Conservation (phyloP, 1,140 invertebrate species). For the Harlomillsia oculata region DNA sequence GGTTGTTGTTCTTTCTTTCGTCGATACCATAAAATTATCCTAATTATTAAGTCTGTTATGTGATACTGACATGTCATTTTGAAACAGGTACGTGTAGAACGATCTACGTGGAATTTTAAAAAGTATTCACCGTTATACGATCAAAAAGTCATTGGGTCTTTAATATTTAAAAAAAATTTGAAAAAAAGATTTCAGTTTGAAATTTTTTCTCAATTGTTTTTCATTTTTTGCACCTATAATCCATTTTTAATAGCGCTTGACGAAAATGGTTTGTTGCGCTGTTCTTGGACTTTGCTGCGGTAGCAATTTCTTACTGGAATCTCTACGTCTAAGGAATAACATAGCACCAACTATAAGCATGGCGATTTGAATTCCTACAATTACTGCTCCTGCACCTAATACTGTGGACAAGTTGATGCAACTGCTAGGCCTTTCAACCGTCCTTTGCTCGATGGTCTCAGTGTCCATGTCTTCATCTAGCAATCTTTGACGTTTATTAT, state of each 20-base stretch:
- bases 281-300: conserved; percentile 24
- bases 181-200: no score
- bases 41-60: no score
- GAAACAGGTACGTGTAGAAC: no score
- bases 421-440: conserved; percentile 16
- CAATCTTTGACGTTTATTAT: conserved; percentile 5
- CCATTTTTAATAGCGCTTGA: conserved; percentile 31
- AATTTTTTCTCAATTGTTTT: no score
- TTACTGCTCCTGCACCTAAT: conserved; percentile 33
- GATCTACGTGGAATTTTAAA: no score
- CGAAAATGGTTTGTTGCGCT: conserved; percentile 35
- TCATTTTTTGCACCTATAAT: no score
- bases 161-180: no score
- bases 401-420: conserved; percentile 34
- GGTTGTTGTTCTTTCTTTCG: no score
- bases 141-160: background rate
- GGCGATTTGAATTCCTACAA: conserved; percentile 35
- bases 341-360: conserved; percentile 34
- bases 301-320: conserved; percentile 25
- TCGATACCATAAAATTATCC: no score
- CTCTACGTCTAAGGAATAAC: conserved; percentile 30
- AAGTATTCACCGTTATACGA: background rate
- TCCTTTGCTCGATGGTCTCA: conserved; percentile 15
- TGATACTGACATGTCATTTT: no score
- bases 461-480: conserved; percentile 11